Conservation (phyloP, 2,888 invertebrate genomes). For the Rhyacophila evoluta region DNA sequence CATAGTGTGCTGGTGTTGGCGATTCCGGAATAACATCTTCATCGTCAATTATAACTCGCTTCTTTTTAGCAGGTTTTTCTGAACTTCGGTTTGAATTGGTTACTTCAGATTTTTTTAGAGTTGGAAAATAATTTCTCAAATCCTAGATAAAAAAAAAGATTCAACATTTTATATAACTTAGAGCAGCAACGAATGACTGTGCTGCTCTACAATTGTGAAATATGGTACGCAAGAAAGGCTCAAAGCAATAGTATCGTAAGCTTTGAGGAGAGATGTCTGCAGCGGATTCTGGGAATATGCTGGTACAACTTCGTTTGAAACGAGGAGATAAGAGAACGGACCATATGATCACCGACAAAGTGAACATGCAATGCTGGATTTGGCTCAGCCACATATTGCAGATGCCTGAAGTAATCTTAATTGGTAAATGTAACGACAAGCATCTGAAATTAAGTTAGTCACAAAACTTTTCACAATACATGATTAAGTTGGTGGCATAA, state of each 20-base stretch:
- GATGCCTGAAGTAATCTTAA: no score
- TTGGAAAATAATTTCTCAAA: slow-evolving; percentile 73
- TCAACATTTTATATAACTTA: neutral
- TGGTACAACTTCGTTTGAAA: neutral
- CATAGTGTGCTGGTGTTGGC: slow-evolving; percentile 68
- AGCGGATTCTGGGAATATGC: neutral
- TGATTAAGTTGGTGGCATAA: no score
- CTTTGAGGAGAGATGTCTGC: neutral
- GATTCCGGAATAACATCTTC: slow-evolving; percentile 72
- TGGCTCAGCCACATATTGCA: no score
- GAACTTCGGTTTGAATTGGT: slow-evolving; percentile 48
- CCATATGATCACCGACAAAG: no score
- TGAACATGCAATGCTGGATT: no score
- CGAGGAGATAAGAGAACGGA: no score
- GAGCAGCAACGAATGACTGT: neutral
- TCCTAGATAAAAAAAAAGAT: slow-evolving; percentile 65
- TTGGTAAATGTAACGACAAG: no score
- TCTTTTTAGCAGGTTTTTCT: slow-evolving; percentile 56
- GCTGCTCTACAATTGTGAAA: no score
- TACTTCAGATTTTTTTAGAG: slow-evolving; percentile 58
- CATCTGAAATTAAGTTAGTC: no score
- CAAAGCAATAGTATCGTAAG: neutral
- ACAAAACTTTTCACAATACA: no score
- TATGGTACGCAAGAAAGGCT: no score
- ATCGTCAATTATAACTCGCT: slow-evolving; percentile 67